phyloP scores from a whole-genome alignment of 2,888 invertebrate genomes.

The Watsonalla cultraria region DNA sequence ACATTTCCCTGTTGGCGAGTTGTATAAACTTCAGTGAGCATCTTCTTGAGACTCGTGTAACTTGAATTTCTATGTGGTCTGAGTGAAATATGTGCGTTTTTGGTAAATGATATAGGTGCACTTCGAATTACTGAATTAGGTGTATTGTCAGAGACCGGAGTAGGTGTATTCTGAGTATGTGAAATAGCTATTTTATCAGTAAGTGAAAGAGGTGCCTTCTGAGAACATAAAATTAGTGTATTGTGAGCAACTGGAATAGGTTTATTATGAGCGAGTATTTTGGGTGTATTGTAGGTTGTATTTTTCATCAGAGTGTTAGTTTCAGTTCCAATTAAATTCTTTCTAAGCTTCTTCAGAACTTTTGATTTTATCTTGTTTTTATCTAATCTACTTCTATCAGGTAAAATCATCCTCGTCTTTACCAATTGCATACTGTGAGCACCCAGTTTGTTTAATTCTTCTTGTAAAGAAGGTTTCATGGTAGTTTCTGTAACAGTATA shows the following conservation, averaged over 20 bases:
- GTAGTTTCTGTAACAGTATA: slow-evolving; percentile 18
- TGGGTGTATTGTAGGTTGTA: no score
- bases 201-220: no score
- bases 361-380: slow-evolving; percentile 4
- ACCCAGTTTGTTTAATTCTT: slow-evolving; percentile 15
- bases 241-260: no score
- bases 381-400: neutral
- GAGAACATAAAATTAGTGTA: no score
- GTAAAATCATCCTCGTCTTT: slow-evolving; percentile 19
- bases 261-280: no score
- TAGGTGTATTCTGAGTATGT: no score
- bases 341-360: neutral
- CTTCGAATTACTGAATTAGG: no score
- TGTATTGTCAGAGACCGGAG: no score
- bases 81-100: neutral
- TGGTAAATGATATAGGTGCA: no score
- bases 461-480: neutral
- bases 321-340: neutral
- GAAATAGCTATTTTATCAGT: no score
- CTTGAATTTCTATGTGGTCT: neutral
- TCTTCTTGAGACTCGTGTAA: neutral
- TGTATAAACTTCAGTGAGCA: neutral
- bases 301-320: neutral
- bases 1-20: neutral
- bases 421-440: slow-evolving; percentile 18